Conservation (phyloP, 2,888 invertebrate species). For the Scaptomyza polygonia region DNA sequence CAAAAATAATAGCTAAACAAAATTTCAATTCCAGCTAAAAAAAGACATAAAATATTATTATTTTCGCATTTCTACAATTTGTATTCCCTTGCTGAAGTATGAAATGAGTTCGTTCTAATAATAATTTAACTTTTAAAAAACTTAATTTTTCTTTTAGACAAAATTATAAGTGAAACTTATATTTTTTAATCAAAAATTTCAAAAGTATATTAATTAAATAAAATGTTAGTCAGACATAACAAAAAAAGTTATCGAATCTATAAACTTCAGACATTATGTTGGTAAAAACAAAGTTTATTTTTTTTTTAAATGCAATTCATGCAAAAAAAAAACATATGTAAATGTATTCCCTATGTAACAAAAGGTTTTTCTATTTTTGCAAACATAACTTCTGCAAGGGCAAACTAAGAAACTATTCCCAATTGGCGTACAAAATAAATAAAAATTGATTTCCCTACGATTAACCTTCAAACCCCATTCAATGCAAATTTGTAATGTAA, state of each 20-base stretch:
- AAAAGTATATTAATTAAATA: neutral
- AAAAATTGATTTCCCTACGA: conserved; percentile 19
- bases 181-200: neutral
- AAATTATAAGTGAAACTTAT: too few species aligned
- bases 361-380: neutral
- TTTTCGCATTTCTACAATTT: neutral
- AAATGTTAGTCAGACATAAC: neutral
- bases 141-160: too few species aligned
- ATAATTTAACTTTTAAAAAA: neutral
- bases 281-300: too few species aligned
- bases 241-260: too few species aligned
- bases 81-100: conserved; percentile 1
- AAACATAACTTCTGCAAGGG: conserved; percentile 9
- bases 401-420: neutral
- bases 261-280: too few species aligned
- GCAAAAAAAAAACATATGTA: neutral
- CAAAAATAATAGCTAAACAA: neutral
- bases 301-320: neutral
- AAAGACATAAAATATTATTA: too few species aligned
- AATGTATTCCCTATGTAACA: neutral
- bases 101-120: neutral
- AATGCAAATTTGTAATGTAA: conserved; percentile 47
- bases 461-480: conserved; percentile 24
- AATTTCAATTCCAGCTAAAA: too few species aligned
- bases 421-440: neutral